Evolutionary conservation across 1,140 invertebrate genomes (phyloP).

Genomic region (Ips nitidus): DNA sequence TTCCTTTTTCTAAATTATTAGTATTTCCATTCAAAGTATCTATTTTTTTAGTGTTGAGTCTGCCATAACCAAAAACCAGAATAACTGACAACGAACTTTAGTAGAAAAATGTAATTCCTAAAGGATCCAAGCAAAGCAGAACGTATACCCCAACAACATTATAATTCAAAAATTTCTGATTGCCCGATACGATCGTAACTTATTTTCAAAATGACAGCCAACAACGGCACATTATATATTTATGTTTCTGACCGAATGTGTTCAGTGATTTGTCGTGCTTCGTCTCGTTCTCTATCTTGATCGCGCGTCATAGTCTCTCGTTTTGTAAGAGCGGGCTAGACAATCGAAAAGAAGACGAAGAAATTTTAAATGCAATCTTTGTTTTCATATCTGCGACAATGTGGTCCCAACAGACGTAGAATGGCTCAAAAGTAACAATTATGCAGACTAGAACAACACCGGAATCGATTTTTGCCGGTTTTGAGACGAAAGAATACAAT

Average conservation of each 20-base stretch:
- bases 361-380: constrained; percentile 21
- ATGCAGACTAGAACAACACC: no score
- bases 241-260: constrained; percentile 31
- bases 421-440: neutral
- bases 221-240: constrained; percentile 28
- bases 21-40: no score
- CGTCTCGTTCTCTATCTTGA: constrained; percentile 21
- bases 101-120: no score
- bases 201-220: constrained; percentile 25
- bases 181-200: constrained; percentile 26
- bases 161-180: constrained; percentile 29
- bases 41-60: no score
- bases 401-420: neutral
- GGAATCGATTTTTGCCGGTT: no score
- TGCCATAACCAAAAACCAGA: no score
- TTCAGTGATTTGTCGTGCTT: constrained; percentile 32
- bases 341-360: constrained; percentile 23
- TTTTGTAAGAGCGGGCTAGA: constrained; percentile 15
- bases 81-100: no score
- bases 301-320: constrained; percentile 19
- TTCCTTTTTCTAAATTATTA: no score
- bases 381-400: constrained; percentile 18
- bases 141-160: constrained; percentile 2
- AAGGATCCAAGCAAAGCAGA: no score
- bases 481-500: no score